Evolutionary conservation across 2,888 invertebrate species (phyloP), one percentile per base, ranked within the genome.

Genomic region (Encarsia formosa): DNA sequence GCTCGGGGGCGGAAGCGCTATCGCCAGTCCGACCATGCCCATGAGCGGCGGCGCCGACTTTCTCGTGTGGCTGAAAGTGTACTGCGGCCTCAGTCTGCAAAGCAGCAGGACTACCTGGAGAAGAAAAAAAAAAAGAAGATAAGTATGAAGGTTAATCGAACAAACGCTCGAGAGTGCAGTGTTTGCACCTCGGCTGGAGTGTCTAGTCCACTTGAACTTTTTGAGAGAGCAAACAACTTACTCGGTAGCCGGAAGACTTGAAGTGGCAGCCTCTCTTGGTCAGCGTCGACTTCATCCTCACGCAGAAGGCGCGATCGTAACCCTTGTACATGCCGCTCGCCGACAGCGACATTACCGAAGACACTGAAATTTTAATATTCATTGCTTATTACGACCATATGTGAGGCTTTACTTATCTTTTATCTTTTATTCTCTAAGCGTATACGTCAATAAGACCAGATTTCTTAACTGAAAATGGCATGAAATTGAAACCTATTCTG

Each of bases 201-300:
- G 46, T 42, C 46, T 42, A 46, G 52, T 41, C 52, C 39, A 42
- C 52, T 52, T 46, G 52, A 52, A 52, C 48, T 51, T 32, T 43
- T 40, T 2, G 37, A 18, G 19, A 29, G 29, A 22, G 19, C 13
- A 41, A 23, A 19, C 6, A 16, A 53, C 88, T 85, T 80, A 94
- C 94, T 83, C 94, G 83, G 76, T 93, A 94, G 75, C 94, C 94
- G 59, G 93, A 94, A 32, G 93, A 93, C 76, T 95, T 95, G 77
- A 94, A 94, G 75, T 95, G 94, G 73, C 96, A 97, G 54, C 97
- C 97, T 67, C 97, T 80, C 77, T 97, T 97, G 43, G 97, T 96
- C 57, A 97, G 80, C 0, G 97, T 97, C 49, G 97, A 97, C 75
- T 97, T 97, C 96, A 97, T 97, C 61, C 97, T 82, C 42, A 97